Base-by-base conservation (phyloP, 2,888 invertebrate genomes). In the Priocnemis perturbator region DNA sequence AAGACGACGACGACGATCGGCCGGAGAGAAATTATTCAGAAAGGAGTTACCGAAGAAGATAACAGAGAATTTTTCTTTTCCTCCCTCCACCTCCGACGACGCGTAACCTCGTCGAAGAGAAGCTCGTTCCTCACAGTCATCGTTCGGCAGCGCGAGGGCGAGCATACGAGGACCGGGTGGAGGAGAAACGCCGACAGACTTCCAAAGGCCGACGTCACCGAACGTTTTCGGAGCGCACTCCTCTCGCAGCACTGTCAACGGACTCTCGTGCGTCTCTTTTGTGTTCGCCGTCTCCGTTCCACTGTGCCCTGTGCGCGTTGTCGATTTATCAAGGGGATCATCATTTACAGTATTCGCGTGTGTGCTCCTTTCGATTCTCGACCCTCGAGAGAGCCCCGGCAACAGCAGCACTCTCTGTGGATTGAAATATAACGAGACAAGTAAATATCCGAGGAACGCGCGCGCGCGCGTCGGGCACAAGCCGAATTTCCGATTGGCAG, bases 351-450 rank as follows among this genome's bases (percentile, higher is more conserved):
- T n/a, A n/a, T 17, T 2, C 23, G 64, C 62, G 67, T 68, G 71
- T 63, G 71, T 67, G 64, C 66, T 63, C 60, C 23, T 67, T 56
- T 48, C 50, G 50, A 58, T 71, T 45, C 60, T 44, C 52, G 63
- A 4, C 50, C 50, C 17, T 17, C 17, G 50, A 5, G 17, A 19
- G n/a, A n/a, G n/a, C n/a, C n/a, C n/a, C n/a, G n/a, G n/a, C n/a
- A n/a, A n/a, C n/a, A n/a, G 47, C 19, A 50, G 47, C 47, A 50
- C 50, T 17, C 50, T 17, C 50, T 19, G 50, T 50, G 17, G 17
- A 5, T 17, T 19, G 50, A 17, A 1, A 19, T 50, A 9, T 19
- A 17, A 17, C 50, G 37, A 37, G 37, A 11, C 37, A 11, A 37
- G 7, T 37, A 37, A 1, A 9, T 11, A 37, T 37, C 14, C 3